Conservation (phyloP, 1,140 invertebrate species). For the Achatina immaculata region DNA sequence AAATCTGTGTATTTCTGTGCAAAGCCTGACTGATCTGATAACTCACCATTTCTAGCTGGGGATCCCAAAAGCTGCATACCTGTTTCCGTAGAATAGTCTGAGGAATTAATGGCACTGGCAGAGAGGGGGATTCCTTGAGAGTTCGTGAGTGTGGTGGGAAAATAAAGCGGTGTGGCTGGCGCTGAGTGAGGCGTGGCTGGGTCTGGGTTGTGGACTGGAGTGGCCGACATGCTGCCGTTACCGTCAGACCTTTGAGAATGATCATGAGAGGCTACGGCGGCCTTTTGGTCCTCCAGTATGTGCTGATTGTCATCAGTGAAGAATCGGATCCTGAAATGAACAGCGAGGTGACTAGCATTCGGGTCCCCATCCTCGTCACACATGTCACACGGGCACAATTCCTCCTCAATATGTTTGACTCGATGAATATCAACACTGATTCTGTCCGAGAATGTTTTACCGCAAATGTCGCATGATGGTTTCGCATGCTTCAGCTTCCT, state of each 20-base stretch:
- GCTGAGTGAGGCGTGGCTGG: neutral
- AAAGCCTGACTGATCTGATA: neutral
- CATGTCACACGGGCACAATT: constrained; percentile 34
- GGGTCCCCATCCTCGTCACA: neutral
- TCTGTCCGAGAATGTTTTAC: constrained; percentile 21
- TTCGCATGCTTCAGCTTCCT: constrained; percentile 12
- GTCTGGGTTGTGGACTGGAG: constrained; percentile 5
- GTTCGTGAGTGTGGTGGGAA: neutral
- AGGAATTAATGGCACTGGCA: too few species aligned
- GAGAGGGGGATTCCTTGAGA: neutral
- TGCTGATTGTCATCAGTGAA: constrained; percentile 37
- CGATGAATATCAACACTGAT: constrained; percentile 34
- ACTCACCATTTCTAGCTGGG: neutral
- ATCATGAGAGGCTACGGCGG: neutral
- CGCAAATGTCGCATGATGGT: constrained; percentile 28
- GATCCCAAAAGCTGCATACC: neutral
- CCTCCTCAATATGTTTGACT: constrained; percentile 34
- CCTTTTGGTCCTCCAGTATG: constrained; percentile 31
- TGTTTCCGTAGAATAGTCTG: neutral
- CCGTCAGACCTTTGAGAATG: neutral
- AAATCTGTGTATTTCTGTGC: neutral
- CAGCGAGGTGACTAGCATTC: constrained; percentile 3
- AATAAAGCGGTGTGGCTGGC: constrained; percentile 12
- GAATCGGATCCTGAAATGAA: constrained; percentile 30
- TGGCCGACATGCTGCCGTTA: neutral